phyloP scores from a whole-genome alignment of 2,888 invertebrate genomes.

The Melanostoma mellinum region DNA sequence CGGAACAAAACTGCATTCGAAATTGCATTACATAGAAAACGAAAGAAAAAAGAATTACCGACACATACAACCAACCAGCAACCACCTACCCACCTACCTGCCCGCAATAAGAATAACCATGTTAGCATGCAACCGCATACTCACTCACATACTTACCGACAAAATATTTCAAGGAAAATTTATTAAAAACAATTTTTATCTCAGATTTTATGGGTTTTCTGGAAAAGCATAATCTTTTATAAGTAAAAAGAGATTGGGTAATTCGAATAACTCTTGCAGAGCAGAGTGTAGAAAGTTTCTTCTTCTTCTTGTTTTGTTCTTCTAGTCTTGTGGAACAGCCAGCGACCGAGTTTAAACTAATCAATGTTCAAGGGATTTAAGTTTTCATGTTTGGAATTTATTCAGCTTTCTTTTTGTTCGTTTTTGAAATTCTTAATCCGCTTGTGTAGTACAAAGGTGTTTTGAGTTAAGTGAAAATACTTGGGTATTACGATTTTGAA shows the following conservation, averaged over 20 bases:
- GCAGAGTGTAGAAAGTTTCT: constrained; percentile 19
- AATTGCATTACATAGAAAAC: constrained; percentile 9
- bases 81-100: constrained; percentile 34
- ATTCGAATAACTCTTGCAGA: constrained; percentile 15
- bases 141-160: constrained; percentile 18
- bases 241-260: constrained; percentile 30
- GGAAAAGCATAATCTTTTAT: constrained; percentile 34
- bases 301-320: background rate
- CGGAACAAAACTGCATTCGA: constrained; percentile 28
- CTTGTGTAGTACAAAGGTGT: no score
- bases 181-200: constrained; percentile 51
- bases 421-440: no score
- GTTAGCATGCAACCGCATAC: constrained; percentile 28
- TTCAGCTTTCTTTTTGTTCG: no score
- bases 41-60: constrained; percentile 1
- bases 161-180: constrained; percentile 41
- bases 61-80: background rate
- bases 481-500: no score
- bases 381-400: no score
- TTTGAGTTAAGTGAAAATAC: no score
- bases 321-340: background rate
- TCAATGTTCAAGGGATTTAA: no score
- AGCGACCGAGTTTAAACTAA: no score
- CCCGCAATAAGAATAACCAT: constrained; percentile 20
- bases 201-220: constrained; percentile 33